Base-by-base conservation (phyloP, 2,113 vertebrate species). In the Phalacrocorax pelagicus region DNA sequence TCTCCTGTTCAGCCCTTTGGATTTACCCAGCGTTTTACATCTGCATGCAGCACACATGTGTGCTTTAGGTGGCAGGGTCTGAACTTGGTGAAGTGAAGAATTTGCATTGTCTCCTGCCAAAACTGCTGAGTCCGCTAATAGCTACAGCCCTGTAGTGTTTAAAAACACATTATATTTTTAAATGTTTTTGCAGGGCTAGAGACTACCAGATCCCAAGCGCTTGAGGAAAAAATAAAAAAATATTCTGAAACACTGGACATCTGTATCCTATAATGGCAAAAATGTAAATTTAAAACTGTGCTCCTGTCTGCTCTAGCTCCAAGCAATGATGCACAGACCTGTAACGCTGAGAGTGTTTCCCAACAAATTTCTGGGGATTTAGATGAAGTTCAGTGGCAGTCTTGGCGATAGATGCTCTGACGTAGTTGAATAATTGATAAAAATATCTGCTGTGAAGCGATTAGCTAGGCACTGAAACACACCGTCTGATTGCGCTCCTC, bases 61-160 rank as follows among this genome's bases (percentile, higher is more conserved):
- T 74, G 38, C 38, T 82, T 61, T 34, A 59, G 36, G 57, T 42
- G 34, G 40, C 30, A 79, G 34, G 12, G 15, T 36, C 19, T 86
- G 70, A 55, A 71, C 20, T 30, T 47, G 22, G 34, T 18, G 20
- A 82, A 77, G 14, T 6, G 13, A 69, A 78, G 54, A 40, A 55
- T 78, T 70, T 71, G 20, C n/a, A 49, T 38, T 11, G 15, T 44
- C 9, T 74, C 22, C 82, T 69, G 52, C 6, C 61, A 80, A 61
- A 92, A 27, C 79, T 65, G 22, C 16, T 30, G 26, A 1, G 2
- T 47, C 61, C 2, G 0, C 23, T 86, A 69, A 55, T 81, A 1
- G 0, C 38, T 38, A 29, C 9, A 62, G 47, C 19, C 20, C 65
- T 0, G 2, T 5, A 21, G 11, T 12, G 17, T n/a, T 61, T 74